Evolutionary conservation across 2,113 vertebrate species (phyloP).

Genomic region (Bostrychus sinensis): DNA sequence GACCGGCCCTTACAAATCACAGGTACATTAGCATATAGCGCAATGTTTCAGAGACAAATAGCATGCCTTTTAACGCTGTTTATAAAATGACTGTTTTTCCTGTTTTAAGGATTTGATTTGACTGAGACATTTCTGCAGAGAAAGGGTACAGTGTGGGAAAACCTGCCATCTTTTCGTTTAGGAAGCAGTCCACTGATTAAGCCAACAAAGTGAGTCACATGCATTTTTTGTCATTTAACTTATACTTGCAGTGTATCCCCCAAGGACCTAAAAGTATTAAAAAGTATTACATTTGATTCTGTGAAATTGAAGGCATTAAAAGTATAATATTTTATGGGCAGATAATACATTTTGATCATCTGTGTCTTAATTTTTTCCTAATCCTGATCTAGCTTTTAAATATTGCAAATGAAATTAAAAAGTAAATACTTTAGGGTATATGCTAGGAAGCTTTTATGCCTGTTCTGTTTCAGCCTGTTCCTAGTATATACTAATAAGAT

Average conservation of each 20-base stretch:
- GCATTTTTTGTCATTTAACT: neutral
- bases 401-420: too few species aligned
- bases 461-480: too few species aligned
- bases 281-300: too few species aligned
- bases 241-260: neutral
- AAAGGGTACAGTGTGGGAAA: conserved; percentile 82
- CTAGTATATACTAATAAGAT: too few species aligned
- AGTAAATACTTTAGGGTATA: too few species aligned
- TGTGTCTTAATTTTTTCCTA: too few species aligned
- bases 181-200: conserved; percentile 89
- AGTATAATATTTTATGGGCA: too few species aligned
- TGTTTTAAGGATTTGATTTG: conserved; percentile 90
- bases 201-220: conserved; percentile 83
- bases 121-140: conserved; percentile 89
- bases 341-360: too few species aligned
- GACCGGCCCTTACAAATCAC: conserved; percentile 77
- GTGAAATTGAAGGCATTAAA: too few species aligned
- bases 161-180: conserved; percentile 87
- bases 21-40: conserved; percentile 77
- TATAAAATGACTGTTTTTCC: conserved; percentile 1
- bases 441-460: too few species aligned
- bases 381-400: too few species aligned
- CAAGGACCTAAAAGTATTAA: too few species aligned
- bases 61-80: neutral
- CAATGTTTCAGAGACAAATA: neutral